These are phyloP conservation scores for Python bivittatus DNA, from an alignment of 2,113 vertebrate genomes.

Conservation along the genomic window DNA sequence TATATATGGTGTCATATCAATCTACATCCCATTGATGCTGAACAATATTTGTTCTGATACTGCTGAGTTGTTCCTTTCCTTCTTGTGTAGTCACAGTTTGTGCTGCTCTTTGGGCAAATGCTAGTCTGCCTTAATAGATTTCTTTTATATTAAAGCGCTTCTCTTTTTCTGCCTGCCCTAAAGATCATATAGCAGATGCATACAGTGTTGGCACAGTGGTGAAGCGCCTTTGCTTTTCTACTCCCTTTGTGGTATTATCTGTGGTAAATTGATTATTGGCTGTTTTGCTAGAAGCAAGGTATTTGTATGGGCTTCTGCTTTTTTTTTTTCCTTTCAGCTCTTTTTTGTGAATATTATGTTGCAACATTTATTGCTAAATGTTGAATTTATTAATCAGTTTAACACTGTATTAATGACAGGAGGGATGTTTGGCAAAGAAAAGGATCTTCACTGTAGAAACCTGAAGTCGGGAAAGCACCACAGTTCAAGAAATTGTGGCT, in stretches of 20 bases:
- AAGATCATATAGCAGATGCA: not conserved
- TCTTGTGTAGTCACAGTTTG: constrained; percentile 60
- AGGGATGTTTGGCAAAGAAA: not conserved
- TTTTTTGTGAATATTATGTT: not conserved
- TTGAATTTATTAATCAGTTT: not conserved
- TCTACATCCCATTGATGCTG: not conserved
- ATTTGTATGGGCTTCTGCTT: not conserved
- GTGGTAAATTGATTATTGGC: constrained; percentile 18
- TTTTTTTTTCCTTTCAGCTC: not conserved
- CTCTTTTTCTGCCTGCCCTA: not conserved
- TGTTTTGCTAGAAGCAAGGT: not conserved
- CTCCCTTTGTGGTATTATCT: constrained; percentile 18
- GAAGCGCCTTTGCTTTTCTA: not conserved
- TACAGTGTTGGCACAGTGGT: not conserved
- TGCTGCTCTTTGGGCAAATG: constrained; percentile 46
- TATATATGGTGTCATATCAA: constrained; percentile 25
- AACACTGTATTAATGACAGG: not conserved
- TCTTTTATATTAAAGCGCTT: not conserved
- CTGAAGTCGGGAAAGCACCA: not conserved
- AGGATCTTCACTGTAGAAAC: not conserved
- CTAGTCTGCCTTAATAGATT: constrained; percentile 28
- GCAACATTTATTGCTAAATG: not conserved
- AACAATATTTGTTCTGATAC: constrained; percentile 37
- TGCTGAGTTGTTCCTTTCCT: constrained; percentile 70
- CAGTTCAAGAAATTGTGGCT: not conserved